Conservation (phyloP, 2,797 vertebrate genomes). For the Pseudotriccus pelzelni region DNA sequence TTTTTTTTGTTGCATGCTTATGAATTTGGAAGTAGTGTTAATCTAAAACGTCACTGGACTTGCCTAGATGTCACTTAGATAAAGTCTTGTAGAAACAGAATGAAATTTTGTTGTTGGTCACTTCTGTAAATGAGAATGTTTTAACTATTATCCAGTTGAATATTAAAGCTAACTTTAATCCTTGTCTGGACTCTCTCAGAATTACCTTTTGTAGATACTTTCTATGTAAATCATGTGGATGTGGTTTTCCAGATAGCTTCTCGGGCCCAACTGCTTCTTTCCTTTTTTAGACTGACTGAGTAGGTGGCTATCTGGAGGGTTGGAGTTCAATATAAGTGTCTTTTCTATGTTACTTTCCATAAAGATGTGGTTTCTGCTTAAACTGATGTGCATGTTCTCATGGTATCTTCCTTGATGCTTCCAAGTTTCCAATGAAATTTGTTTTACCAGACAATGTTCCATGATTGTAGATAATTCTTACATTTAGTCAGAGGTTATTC, state of each 20-base stretch:
- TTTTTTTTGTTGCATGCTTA: no score
- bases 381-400: background rate
- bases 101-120: background rate
- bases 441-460: background rate
- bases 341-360: background rate
- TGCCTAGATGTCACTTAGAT: background rate
- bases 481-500: background rate
- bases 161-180: background rate
- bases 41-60: background rate
- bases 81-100: background rate
- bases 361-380: background rate
- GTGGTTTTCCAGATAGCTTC: background rate
- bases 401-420: background rate
- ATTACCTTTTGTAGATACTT: background rate
- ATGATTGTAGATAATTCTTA: background rate
- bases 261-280: background rate
- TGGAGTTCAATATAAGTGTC: background rate
- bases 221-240: background rate
- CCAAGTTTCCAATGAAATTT: background rate
- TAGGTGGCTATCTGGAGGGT: background rate
- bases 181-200: background rate
- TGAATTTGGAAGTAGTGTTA: background rate
- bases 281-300: background rate
- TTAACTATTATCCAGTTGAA: background rate
- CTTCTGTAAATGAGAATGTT: background rate